phyloP scores from a whole-genome alignment of 2,888 invertebrate species.

The Oeneis ivallda region DNA sequence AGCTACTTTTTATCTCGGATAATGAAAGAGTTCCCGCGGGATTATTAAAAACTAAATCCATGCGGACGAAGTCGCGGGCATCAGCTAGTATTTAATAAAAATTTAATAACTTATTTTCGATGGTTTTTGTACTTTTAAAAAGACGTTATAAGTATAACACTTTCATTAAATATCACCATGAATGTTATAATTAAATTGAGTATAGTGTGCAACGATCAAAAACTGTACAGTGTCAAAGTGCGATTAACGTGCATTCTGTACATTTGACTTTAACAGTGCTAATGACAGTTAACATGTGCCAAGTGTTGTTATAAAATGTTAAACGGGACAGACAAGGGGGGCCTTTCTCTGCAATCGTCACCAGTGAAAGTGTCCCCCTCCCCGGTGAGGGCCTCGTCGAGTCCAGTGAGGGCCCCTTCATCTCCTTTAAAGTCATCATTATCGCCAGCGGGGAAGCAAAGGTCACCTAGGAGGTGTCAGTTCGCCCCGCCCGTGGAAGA shows the following conservation, averaged over 20 bases:
- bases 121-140: not conserved
- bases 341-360: conserved; percentile 64
- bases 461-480: conserved; percentile 71
- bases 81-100: too few relatives aligned
- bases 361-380: conserved; percentile 58
- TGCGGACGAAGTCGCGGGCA: too few relatives aligned
- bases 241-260: not conserved
- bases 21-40: too few relatives aligned
- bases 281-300: conserved; percentile 29
- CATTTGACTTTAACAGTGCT: conserved; percentile 12
- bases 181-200: not conserved
- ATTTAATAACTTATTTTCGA: not conserved
- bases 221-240: conserved; percentile 4
- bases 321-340: conserved; percentile 67
- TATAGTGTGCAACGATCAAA: not conserved
- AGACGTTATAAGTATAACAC: not conserved
- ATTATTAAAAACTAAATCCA: too few relatives aligned
- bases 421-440: conserved; percentile 72
- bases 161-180: not conserved
- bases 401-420: conserved; percentile 66
- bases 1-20: too few relatives aligned
- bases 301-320: conserved; percentile 53
- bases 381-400: conserved; percentile 66
- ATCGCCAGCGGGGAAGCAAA: conserved; percentile 57
- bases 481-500: conserved; percentile 71